Evolutionary conservation across 2,888 invertebrate species (phyloP).

Genomic region (Andrena trimmerana): DNA sequence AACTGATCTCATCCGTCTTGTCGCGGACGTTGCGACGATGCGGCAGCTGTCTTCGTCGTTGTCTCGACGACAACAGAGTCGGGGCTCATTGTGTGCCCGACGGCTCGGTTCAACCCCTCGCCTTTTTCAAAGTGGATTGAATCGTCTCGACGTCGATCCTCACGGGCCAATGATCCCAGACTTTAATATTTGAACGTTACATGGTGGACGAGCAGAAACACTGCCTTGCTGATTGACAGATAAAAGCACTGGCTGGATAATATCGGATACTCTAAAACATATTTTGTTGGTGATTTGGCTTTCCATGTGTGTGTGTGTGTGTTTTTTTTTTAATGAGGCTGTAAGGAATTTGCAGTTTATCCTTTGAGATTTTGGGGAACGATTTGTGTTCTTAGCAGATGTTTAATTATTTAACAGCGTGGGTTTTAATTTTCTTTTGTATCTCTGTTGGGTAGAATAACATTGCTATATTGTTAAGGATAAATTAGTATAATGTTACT

Average conservation of each 20-base stretch:
- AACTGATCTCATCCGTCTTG: constrained; percentile 85
- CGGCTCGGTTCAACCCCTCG: constrained; percentile 41
- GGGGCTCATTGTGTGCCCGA: constrained; percentile 51
- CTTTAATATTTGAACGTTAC: constrained; percentile 21
- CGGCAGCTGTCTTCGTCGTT: constrained; percentile 62
- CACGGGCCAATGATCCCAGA: constrained; percentile 55
- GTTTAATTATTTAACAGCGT: too few species aligned
- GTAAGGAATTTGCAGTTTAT: too few species aligned
- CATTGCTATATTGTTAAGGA: too few species aligned
- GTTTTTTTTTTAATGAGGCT: too few species aligned
- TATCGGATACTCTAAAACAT: too few species aligned
- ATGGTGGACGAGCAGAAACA: neutral
- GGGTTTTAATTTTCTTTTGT: too few species aligned
- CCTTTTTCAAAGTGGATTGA: constrained; percentile 60
- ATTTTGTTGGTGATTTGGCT: too few species aligned
- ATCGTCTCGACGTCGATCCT: constrained; percentile 62
- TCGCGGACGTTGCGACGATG: constrained; percentile 73
- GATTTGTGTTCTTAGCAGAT: too few species aligned
- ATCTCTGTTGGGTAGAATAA: too few species aligned
- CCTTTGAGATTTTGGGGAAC: too few species aligned
- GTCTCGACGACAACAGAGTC: constrained; percentile 58
- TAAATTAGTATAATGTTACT: too few species aligned
- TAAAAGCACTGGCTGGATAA: neutral
- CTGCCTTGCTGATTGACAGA: neutral
- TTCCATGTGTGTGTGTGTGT: too few species aligned